Conservation (phyloP, 2,113 vertebrate genomes). For the Ascaphus truei region DNA sequence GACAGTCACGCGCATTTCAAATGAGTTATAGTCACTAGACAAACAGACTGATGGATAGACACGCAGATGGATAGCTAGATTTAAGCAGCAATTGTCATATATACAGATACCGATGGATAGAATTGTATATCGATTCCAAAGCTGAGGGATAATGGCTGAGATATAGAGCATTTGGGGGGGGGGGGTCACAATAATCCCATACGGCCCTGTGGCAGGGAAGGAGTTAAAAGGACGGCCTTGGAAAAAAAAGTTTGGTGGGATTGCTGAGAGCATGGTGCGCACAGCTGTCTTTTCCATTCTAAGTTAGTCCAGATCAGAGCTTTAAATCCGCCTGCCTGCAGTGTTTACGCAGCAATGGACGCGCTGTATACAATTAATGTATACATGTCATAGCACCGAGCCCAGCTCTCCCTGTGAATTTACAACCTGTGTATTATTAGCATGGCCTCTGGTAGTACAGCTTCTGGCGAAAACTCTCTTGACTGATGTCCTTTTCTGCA, state of each 20-base stretch:
- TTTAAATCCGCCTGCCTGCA: slow-evolving; percentile 34
- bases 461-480: slow-evolving; percentile 30
- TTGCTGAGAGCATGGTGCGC: neutral
- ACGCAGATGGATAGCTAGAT: too few species aligned
- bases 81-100: too few species aligned
- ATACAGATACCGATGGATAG: too few species aligned
- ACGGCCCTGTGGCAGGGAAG: too few species aligned
- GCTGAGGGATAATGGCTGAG: too few species aligned
- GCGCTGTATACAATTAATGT: slow-evolving; percentile 37
- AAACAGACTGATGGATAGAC: too few species aligned
- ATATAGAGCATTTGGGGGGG: too few species aligned
- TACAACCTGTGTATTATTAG: slow-evolving; percentile 39
- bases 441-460: slow-evolving; percentile 25
- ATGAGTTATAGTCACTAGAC: too few species aligned
- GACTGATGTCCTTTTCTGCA: slow-evolving; percentile 26
- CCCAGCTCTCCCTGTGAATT: slow-evolving; percentile 31
- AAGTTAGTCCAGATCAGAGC: slow-evolving; percentile 27
- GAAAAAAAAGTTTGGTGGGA: neutral
- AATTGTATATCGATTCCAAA: too few species aligned
- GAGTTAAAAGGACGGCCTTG: neutral
- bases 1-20: too few species aligned
- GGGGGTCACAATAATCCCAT: too few species aligned
- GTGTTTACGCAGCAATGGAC: slow-evolving; percentile 36
- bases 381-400: slow-evolving; percentile 35
- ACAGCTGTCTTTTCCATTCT: slow-evolving; percentile 30